Conservation (phyloP, 2,797 vertebrate genomes). For the Danio albolineatus region DNA sequence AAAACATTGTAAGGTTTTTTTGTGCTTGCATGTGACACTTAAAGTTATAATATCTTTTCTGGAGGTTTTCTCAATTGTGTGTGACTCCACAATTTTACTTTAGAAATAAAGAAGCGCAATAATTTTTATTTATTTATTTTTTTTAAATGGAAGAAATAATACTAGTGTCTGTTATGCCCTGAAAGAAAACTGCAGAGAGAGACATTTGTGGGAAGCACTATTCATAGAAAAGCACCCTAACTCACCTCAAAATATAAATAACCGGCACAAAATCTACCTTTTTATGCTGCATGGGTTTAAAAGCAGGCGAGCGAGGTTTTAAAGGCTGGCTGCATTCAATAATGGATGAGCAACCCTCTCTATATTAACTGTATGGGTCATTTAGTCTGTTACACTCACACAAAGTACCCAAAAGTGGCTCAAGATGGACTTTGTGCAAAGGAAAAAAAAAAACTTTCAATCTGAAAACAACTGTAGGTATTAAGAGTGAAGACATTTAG, state of each 20-base stretch:
- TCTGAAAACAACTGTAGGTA: neutral
- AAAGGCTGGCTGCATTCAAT: conserved; percentile 11
- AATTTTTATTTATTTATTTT: neutral
- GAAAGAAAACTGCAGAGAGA: neutral
- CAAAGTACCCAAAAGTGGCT: conserved; percentile 2
- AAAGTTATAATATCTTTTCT: no score
- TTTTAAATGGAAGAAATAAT: neutral
- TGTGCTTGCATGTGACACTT: no score
- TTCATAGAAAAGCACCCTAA: conserved; percentile 15
- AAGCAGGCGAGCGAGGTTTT: conserved; percentile 11
- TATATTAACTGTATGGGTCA: conserved; percentile 10
- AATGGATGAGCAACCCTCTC: conserved; percentile 25
- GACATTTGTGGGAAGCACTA: neutral
- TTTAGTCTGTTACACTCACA: conserved; percentile 3
- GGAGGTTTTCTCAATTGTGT: neutral
- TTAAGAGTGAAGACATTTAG: neutral
- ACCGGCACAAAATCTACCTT: conserved; percentile 17
- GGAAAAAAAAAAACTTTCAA: neutral
- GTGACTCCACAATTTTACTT: neutral
- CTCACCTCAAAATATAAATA: conserved; percentile 21
- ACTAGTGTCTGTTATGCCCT: neutral
- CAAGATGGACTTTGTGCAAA: conserved; percentile 22
- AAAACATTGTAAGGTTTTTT: neutral
- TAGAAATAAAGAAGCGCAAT: neutral
- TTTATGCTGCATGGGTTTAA: conserved; percentile 35